These are phyloP conservation scores for Cyphotilapia sp. DNA, from an alignment of 2,113 vertebrate genomes.

Conservation along the genomic window DNA sequence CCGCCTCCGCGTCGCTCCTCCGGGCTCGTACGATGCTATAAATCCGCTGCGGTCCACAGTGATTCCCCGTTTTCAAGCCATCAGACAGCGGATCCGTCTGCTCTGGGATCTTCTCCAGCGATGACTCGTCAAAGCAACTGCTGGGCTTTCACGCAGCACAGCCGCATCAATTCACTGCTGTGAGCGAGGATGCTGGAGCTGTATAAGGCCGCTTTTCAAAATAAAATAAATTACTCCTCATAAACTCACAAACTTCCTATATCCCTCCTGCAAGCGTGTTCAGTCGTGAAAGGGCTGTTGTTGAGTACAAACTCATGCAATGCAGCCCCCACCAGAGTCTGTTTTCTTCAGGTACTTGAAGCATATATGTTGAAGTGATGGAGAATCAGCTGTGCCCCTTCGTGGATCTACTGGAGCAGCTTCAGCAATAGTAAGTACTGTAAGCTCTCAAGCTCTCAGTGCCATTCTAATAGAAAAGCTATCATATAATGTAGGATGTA, in stretches of 20 bases:
- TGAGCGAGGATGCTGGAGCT: neutral
- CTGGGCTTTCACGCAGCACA: neutral
- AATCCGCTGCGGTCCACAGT: constrained; percentile 16
- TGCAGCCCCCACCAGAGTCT: neutral
- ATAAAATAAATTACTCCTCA: neutral
- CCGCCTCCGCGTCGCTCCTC: neutral
- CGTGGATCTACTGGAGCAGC: neutral
- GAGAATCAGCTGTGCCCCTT: neutral
- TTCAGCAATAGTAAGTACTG: neutral
- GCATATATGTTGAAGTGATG: neutral
- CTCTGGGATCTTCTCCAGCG: constrained; percentile 29
- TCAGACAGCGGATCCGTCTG: neutral
- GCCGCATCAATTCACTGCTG: neutral
- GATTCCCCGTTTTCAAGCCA: constrained; percentile 4
- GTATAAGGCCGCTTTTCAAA: neutral
- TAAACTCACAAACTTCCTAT: accelerated
- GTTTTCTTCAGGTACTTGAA: neutral
- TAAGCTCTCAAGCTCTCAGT: neutral
- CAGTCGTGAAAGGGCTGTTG: neutral
- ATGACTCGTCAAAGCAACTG: constrained; percentile 54
- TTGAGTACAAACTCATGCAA: neutral
- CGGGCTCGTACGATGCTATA: neutral
- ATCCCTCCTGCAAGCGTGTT: neutral
- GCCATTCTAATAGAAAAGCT: neutral
- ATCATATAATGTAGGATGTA: neutral